Percentiles rank a stretch among this genome's conserved stretches.
Conservation (phyloP, 2,888 invertebrate genomes). For the Heteromurus nitidus region DNA sequence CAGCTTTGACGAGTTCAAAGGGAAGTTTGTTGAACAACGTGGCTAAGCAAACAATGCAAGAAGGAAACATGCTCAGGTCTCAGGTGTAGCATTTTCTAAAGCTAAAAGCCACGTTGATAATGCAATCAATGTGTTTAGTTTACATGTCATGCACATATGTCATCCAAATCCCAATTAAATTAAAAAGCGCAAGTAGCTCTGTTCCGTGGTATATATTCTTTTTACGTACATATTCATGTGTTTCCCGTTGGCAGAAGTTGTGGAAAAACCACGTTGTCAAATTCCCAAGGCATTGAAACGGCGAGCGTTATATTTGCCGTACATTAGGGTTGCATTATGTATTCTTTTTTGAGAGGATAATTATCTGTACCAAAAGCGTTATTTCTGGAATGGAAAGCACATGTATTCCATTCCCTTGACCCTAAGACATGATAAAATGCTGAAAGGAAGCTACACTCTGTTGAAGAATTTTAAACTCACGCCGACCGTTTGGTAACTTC, state of each 20-base stretch:
- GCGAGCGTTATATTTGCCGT: neutral
- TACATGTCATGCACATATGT: neutral
- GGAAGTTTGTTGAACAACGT: neutral
- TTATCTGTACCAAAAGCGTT: neutral
- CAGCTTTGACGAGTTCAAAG: neutral
- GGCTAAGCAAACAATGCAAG: neutral
- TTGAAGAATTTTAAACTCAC: no score
- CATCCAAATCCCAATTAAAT: no score
- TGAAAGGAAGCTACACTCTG: neutral
- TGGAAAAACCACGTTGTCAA: slow-evolving; percentile 39
- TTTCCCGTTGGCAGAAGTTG: no score
- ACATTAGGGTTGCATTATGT: no score
- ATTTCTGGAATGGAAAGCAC: slow-evolving; percentile 26
- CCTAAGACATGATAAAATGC: no score
- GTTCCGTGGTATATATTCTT: neutral
- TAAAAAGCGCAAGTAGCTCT: neutral
- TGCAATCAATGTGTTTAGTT: neutral
- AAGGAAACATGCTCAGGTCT: neutral
- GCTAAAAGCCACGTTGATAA: neutral
- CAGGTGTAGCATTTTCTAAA: neutral
- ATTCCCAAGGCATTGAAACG: slow-evolving; percentile 27
- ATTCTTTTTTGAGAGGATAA: no score
- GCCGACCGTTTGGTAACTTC: no score
- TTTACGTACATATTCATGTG: no score
- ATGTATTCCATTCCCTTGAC: slow-evolving; percentile 32